Percentiles rank a stretch among this genome's conserved stretches.
phyloP scores from a whole-genome alignment of 1,140 invertebrate species.

The Ceratina japonica region DNA sequence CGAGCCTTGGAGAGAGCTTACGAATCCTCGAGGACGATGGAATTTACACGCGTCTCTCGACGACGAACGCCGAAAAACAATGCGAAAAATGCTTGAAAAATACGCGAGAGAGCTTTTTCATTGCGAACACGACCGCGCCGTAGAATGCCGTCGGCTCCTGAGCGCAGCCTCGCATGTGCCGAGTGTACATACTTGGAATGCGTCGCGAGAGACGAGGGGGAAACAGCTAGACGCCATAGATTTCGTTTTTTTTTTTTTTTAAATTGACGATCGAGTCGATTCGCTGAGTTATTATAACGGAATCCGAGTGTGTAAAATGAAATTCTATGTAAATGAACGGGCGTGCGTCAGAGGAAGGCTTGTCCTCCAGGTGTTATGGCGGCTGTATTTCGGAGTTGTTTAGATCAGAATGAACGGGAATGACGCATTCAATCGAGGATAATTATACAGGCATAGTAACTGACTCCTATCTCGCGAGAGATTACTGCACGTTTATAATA shows the following conservation, averaged over 20 bases:
- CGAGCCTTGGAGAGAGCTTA: neutral
- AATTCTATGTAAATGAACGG: neutral
- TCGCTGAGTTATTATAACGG: neutral
- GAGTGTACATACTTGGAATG: slow-evolving; percentile 15
- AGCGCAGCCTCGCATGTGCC: too few species aligned
- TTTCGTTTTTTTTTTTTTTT: slow-evolving; percentile 17
- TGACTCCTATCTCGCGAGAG: neutral
- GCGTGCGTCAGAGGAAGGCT: too few species aligned
- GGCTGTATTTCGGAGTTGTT: neutral
- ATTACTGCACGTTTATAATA: neutral
- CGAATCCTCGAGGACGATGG: slow-evolving; percentile 2
- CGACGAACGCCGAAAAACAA: slow-evolving; percentile 14
- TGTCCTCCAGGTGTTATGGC: neutral
- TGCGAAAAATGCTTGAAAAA: slow-evolving; percentile 28
- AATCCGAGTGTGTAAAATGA: neutral
- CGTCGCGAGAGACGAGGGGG: slow-evolving; percentile 42
- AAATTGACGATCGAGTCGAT: slow-evolving; percentile 18
- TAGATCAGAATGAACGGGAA: neutral
- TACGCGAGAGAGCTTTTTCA: slow-evolving; percentile 15
- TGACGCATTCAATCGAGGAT: neutral
- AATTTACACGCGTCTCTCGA: neutral
- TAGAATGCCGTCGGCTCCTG: slow-evolving; percentile 46
- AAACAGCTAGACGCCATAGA: neutral
- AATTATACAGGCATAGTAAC: neutral
- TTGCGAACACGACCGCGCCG: slow-evolving; percentile 30